Evolutionary conservation across 2,797 vertebrate species (phyloP), one percentile per base, ranked within the genome.

Genomic region (Sylvilagus floridanus): DNA sequence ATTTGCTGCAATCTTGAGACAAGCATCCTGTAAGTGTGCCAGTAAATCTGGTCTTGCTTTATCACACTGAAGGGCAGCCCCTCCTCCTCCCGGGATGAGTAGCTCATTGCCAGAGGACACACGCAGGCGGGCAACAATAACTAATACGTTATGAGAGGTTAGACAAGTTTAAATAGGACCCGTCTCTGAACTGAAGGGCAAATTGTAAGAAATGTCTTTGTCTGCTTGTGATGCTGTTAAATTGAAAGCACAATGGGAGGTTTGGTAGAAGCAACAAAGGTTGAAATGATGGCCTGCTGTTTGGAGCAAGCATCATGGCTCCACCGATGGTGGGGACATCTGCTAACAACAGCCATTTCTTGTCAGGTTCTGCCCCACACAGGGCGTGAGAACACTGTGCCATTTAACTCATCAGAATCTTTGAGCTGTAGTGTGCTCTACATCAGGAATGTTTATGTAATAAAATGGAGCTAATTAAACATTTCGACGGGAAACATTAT

Each of bases 401-500:
- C 95, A 82, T 97, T 97, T 97, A 98, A 97, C 97, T 97, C 97
- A 97, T 97, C 98, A 95, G 96, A 95, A 96, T 97, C 98, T 97
- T 97, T 92, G 66, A 95, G 96, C 96, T 66, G 17, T 94, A 90
- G 93, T 88, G 90, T 93, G 96, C 97, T 97, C 96, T 82, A 96
- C 97, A 96, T 97, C 97, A 98, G 97, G 97, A 97, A 97, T 98
- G 98, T 98, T 98, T 98, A 98, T 98, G 98, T 98, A 98, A 98
- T 98, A 98, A 98, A 98, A 98, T 97, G 97, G 97, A 98, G 98
- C 97, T 98, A 98, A 98, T 98, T 98, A 98, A 98, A 98, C 98
- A 98, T 98, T 98, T 99, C 98, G 98, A 98, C 98, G 98, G 98
- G 98, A 98, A 98, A 98, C 98, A 98, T 98, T 98, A 98, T 98